Percentiles rank a stretch among this genome's conserved stretches.
These are phyloP conservation scores for Campoplex nolae DNA, from an alignment of 2,888 invertebrate species.

Conservation along the genomic window DNA sequence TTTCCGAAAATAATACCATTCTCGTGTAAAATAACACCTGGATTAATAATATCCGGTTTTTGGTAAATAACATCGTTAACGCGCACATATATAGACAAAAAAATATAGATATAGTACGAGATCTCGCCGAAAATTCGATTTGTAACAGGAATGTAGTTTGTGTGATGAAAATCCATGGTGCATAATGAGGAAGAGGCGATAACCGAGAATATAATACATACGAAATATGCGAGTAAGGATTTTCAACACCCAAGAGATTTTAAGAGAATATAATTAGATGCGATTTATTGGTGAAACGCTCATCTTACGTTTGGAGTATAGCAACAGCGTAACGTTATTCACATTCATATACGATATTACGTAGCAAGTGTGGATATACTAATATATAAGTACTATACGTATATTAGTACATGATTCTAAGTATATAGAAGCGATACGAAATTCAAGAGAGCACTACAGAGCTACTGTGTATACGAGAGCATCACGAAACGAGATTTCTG, in stretches of 20 bases:
- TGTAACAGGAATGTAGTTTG: conserved; percentile 12
- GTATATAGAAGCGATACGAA: conserved; percentile 39
- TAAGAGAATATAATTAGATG: conserved; percentile 63
- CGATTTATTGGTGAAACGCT: conserved; percentile 64
- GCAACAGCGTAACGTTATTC: conserved; percentile 19
- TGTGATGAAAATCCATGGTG: conserved; percentile 3
- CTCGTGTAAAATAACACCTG: not conserved
- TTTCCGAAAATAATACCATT: not conserved
- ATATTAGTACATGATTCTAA: not conserved
- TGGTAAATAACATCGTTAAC: not conserved
- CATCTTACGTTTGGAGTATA: conserved; percentile 55
- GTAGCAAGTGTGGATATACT: not conserved
- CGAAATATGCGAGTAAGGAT: conserved; percentile 7
- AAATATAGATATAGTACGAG: not conserved
- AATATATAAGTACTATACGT: too few species aligned
- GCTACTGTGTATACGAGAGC: conserved; percentile 22
- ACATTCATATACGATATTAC: conserved; percentile 8
- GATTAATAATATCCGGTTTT: not conserved
- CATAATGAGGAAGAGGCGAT: conserved; percentile 6
- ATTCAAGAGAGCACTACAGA: conserved; percentile 34
- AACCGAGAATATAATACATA: not conserved
- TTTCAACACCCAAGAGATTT: not conserved
- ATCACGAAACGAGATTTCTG: conserved; percentile 67
- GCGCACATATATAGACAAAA: not conserved
- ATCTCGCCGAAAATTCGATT: not conserved